Evolutionary conservation across 1,140 invertebrate genomes (phyloP).

Genomic region (Babylonia areolata): DNA sequence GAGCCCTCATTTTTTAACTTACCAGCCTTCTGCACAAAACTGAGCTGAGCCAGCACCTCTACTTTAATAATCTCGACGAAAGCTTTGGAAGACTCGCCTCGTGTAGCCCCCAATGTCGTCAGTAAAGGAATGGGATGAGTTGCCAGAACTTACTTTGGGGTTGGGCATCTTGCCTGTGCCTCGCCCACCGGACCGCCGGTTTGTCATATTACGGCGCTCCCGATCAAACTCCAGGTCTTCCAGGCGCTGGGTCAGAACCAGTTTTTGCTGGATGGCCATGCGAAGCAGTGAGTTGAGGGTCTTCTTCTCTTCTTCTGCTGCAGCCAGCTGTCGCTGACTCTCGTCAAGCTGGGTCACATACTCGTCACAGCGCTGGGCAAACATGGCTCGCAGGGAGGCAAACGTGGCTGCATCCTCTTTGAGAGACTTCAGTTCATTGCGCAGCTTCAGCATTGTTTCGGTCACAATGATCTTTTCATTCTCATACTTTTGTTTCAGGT

Average conservation of each 20-base stretch:
- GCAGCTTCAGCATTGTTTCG: conserved; percentile 96
- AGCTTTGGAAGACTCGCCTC: conserved; percentile 48
- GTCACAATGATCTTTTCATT: conserved; percentile 98
- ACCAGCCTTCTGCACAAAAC: background rate
- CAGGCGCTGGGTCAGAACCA: conserved; percentile 90
- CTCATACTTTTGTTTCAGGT: conserved; percentile 99
- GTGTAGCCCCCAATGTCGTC: conserved; percentile 39
- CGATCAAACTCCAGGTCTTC: conserved; percentile 96
- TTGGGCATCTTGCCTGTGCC: conserved; percentile 63
- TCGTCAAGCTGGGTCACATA: conserved; percentile 99
- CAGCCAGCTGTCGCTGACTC: conserved; percentile 79
- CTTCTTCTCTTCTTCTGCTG: conserved; percentile 98
- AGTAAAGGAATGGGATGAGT: conserved; percentile 28
- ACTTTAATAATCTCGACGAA: conserved; percentile 53
- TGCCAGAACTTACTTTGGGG: conserved; percentile 71
- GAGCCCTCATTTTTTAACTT: conserved; percentile 9
- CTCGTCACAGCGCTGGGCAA: conserved; percentile 98
- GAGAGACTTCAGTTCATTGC: conserved; percentile 94
- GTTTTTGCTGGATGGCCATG: conserved; percentile 97
- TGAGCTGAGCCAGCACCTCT: conserved; percentile 36
- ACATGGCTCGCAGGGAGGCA: conserved; percentile 98
- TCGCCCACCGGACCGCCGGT: conserved; percentile 57
- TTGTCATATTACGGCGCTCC: conserved; percentile 80
- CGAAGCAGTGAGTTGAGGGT: conserved; percentile 97
- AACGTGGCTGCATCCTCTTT: conserved; percentile 99